Percentiles rank a stretch among this genome's conserved stretches.
phyloP scores from a whole-genome alignment of 2,113 vertebrate species.

The Crotalus viridis region DNA sequence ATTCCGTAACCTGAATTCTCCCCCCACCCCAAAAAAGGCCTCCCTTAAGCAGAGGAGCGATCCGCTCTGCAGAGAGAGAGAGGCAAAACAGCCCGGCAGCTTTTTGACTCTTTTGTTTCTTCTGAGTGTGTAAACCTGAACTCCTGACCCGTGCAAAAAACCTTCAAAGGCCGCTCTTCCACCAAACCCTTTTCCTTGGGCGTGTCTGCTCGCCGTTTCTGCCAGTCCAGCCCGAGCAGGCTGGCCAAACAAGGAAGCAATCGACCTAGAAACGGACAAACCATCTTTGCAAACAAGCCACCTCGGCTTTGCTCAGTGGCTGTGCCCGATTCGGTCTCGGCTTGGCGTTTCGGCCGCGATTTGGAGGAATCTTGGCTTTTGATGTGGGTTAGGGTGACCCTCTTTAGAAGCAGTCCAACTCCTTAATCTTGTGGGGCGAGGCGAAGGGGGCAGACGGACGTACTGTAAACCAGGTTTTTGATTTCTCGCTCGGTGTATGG shows the following conservation, averaged over 20 bases:
- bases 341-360: too few species aligned
- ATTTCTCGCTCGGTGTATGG: neutral
- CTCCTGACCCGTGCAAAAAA: neutral
- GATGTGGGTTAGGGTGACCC: too few species aligned
- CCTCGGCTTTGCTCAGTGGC: too few species aligned
- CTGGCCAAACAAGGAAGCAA: neutral
- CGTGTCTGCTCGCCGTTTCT: neutral
- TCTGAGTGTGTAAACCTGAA: constrained; percentile 9
- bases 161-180: neutral
- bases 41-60: constrained; percentile 2
- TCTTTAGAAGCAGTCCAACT: neutral
- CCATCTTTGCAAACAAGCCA: neutral
- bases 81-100: constrained; percentile 15
- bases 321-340: too few species aligned
- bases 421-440: neutral
- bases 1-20: constrained; percentile 72
- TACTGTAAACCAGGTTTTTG: neutral
- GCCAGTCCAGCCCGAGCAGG: constrained; percentile 19
- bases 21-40: too few species aligned
- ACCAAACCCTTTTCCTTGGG: neutral
- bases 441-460: too few species aligned
- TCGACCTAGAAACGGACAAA: neutral
- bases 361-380: neutral
- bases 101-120: constrained; percentile 8
- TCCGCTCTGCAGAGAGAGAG: neutral